phyloP scores from a whole-genome alignment of 35 echinoderm and acorn worm genomes.

The Stichopus chloronotus region DNA sequence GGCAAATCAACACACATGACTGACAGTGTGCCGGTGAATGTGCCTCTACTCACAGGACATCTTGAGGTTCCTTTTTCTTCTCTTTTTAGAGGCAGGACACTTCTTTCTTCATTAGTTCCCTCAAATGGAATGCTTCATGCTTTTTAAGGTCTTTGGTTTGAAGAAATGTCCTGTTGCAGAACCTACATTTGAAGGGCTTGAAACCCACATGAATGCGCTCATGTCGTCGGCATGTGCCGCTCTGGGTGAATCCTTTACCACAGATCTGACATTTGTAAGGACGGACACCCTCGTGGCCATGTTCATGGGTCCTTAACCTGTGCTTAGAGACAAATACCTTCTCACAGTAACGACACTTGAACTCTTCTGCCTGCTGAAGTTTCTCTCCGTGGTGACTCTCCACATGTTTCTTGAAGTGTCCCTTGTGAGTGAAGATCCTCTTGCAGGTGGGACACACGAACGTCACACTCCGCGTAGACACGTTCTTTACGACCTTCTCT shows the following conservation, averaged over 20 bases:
- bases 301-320: slow-evolving; percentile 60
- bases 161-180: slow-evolving; percentile 60
- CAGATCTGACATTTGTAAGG: slow-evolving; percentile 78
- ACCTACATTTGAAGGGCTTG: slow-evolving; percentile 72
- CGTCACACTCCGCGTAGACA: neutral
- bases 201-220: slow-evolving; percentile 72
- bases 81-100: neutral
- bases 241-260: slow-evolving; percentile 75
- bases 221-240: slow-evolving; percentile 67
- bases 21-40: too few species aligned
- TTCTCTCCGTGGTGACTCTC: slow-evolving; percentile 25
- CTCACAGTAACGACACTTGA: slow-evolving; percentile 62
- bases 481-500: slow-evolving; percentile 12
- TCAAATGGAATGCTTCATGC: slow-evolving; percentile 56
- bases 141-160: slow-evolving; percentile 65
- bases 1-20: too few species aligned
- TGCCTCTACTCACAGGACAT: too few species aligned
- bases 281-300: slow-evolving; percentile 66
- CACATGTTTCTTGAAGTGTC: slow-evolving; percentile 41
- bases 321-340: slow-evolving; percentile 61
- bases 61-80: too few species aligned
- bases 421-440: slow-evolving; percentile 32
- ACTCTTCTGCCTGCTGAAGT: slow-evolving; percentile 32
- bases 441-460: slow-evolving; percentile 9
- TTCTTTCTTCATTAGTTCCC: slow-evolving; percentile 40